Evolutionary conservation across 1,140 invertebrate genomes (phyloP), one percentile per base, ranked within the genome.

Genomic region (Bombyx mandarina): DNA sequence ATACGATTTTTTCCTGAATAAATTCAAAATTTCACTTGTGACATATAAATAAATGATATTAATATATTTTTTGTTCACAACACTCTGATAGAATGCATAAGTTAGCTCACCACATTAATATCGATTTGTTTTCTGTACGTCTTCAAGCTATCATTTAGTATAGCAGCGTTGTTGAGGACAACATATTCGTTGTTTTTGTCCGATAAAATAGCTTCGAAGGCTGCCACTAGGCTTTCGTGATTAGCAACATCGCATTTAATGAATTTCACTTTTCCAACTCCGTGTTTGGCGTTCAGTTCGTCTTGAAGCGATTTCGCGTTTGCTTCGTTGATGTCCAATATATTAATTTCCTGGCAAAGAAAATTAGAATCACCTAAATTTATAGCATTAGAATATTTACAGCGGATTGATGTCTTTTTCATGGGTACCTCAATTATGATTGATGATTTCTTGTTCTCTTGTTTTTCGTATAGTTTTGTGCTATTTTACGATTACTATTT

Each of bases 111-210:
- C 26, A 53, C 35, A 51, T 53, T 35, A 3, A 53, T n/a, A 6
- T 53, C 52, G 6, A 53, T 53, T 42, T 53, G 52, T 42, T 53
- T 77, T 55, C 54, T 73, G 57, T 67, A 79, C 52, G 65, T 50
- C 2, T 51, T 12, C 26, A 52, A 49, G 44, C 48, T 52, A 18
- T 70, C 71, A 42, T 66, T 61, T 90, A 43, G 89, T 57, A 71
- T 67, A n/a, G 62, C 71, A 55, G 71, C 92, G 68, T 92, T 92
- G 67, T 93, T 93, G 44, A 75, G n/a, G 35, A 92, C 88, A 8
- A 93, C 88, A 67, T 93, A 90, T 2, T 3, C 91, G 91, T 47
- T 91, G 79, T 7, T 89, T 8, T 76, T 68, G 52, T 65, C 73
- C 6, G 7, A 8, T 50, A 50, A 12, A 22, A 50, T n/a, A 1